Base-by-base conservation (phyloP, 2,797 vertebrate species). In the Malurus leucopterus region DNA sequence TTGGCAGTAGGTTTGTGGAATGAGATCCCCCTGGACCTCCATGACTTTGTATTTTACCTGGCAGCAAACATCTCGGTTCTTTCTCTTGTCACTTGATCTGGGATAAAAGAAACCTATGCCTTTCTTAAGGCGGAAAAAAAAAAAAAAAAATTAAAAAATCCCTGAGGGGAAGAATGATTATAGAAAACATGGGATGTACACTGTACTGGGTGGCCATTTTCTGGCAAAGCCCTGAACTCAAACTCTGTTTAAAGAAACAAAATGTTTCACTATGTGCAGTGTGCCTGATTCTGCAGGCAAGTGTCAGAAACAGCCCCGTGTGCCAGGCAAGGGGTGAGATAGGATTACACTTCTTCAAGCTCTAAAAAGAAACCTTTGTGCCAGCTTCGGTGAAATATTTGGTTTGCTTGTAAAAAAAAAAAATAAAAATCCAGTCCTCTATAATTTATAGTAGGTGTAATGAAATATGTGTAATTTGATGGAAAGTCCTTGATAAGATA, bases 51-150 rank as follows among this genome's bases (percentile, higher is more conserved):
- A 29, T 91, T 88, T 93, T 91, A 92, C 82, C 88, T 88, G 82
- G 77, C 75, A 95, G 64, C 88, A 93, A 89, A 85, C 69, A 86
- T 90, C 50, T 86, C 59, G 22, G 44, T 40, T 91, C 72, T 77
- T 58, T 91, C 86, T 89, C 88, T 74, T 95, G 98, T 96, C 94
- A 98, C 94, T 91, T 92, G 97, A 98, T 96, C 96, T 87, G 76
- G 95, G 96, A 94, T 97, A 88, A 98, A 97, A 97, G 96, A 95
- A 93, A 74, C 51, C 81, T 92, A 82, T 29, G 84, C 68, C 88
- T 92, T 61, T 70, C 53, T 93, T 91, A 90, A 71, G 75, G 32
- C 81, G 51, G n/a, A 38, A 53, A 84, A 65, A 74, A 74, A 68
- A 69, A 43, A 65, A 41, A 74, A 68, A 69, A 43, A 65, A 41